Conservation (phyloP, 2,797 vertebrate species). For the Liasis olivaceus region DNA sequence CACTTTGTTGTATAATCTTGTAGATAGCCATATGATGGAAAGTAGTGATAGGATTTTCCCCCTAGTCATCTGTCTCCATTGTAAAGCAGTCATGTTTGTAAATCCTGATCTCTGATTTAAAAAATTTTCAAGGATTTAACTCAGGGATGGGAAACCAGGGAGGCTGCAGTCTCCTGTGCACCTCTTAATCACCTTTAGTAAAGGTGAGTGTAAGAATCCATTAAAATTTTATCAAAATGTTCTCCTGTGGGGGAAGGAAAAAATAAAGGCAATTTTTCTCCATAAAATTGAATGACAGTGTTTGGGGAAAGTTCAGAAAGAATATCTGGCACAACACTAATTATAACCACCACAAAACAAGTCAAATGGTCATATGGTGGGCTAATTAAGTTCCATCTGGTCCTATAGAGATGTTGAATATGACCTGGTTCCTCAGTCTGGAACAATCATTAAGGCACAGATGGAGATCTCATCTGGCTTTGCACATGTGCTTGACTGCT, state of each 20-base stretch:
- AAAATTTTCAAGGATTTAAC: not conserved
- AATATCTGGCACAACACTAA: not conserved
- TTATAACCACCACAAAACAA: not conserved
- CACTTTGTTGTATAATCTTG: not conserved
- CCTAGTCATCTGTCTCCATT: not conserved
- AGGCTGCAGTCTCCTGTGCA: not conserved
- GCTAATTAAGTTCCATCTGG: not conserved
- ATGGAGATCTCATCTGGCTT: not conserved
- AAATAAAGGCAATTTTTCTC: not conserved
- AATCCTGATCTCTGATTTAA: not conserved
- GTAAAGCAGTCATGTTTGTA: not conserved
- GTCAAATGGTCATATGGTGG: not conserved
- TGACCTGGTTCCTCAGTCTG: not conserved
- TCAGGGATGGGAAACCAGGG: not conserved
- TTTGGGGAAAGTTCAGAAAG: not conserved
- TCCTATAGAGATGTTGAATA: not conserved
- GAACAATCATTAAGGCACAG: not conserved
- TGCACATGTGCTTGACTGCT: not conserved
- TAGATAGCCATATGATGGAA: not conserved
- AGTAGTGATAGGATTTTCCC: not conserved
- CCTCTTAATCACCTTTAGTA: not conserved
- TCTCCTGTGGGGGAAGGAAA: not conserved
- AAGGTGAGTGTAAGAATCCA: not conserved
- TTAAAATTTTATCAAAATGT: not conserved
- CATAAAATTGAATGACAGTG: not conserved